Conservation (phyloP, 2,888 invertebrate genomes). For the Gandaritis pyraliata region DNA sequence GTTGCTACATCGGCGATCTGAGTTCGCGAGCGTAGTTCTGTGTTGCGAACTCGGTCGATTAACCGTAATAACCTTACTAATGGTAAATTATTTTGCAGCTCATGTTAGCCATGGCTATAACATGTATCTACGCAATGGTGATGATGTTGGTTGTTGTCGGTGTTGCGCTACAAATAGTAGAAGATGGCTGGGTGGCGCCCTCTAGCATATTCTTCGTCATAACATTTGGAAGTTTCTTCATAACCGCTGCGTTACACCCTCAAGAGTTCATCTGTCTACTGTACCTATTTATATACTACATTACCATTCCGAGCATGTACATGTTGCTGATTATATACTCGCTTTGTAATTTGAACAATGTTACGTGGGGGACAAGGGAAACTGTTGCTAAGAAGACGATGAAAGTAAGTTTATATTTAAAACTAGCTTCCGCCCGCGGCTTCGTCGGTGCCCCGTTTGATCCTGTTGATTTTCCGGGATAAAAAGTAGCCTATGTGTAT, state of each 20-base stretch:
- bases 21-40: too few species aligned
- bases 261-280: slow-evolving; percentile 90
- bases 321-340: slow-evolving; percentile 96
- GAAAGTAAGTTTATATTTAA: slow-evolving; percentile 56
- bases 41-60: too few species aligned
- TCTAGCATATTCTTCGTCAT: slow-evolving; percentile 93
- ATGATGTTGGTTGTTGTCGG: slow-evolving; percentile 95
- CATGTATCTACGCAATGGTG: slow-evolving; percentile 90
- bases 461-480: too few species aligned
- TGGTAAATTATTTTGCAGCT: slow-evolving; percentile 86
- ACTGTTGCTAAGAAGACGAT: slow-evolving; percentile 79
- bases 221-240: slow-evolving; percentile 87
- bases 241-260: slow-evolving; percentile 90
- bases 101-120: slow-evolving; percentile 89
- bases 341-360: slow-evolving; percentile 95
- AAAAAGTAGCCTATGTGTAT: too few species aligned
- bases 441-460: too few species aligned
- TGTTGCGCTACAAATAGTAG: slow-evolving; percentile 89
- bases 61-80: too few species aligned
- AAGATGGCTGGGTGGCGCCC: slow-evolving; percentile 92
- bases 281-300: slow-evolving; percentile 90
- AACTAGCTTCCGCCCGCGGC: too few species aligned
- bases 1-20: too few species aligned
- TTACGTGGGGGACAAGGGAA: slow-evolving; percentile 97
- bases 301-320: slow-evolving; percentile 98